phyloP scores from a whole-genome alignment of 2,797 vertebrate genomes.

The Phoxinus dragarum region DNA sequence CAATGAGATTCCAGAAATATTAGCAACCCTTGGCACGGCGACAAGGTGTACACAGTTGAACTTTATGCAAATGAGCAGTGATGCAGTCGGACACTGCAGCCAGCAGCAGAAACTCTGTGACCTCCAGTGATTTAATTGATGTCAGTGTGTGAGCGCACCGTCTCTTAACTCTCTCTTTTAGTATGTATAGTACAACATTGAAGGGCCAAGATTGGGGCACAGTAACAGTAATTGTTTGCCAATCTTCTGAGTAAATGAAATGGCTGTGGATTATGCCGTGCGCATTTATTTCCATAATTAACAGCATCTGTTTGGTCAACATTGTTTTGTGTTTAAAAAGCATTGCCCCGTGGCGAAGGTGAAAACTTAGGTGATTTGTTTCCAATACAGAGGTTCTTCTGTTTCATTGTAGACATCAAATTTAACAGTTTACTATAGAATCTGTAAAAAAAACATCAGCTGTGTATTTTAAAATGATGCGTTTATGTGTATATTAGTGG shows the following conservation, averaged over 20 bases:
- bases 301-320: neutral
- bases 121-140: neutral
- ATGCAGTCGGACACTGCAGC: slow-evolving; percentile 5
- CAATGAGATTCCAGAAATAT: neutral
- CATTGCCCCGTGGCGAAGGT: neutral
- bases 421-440: neutral
- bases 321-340: neutral
- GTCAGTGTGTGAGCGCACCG: neutral
- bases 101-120: neutral
- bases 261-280: neutral
- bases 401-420: neutral
- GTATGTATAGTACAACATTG: neutral
- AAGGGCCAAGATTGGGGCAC: neutral
- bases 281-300: slow-evolving; percentile 11
- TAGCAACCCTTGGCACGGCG: neutral
- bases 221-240: slow-evolving; percentile 8
- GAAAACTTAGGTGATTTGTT: neutral
- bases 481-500: neutral
- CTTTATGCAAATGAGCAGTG: slow-evolving; percentile 4
- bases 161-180: slow-evolving; percentile 5
- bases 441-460: neutral
- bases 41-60: neutral
- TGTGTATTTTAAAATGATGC: neutral
- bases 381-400: neutral
- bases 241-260: slow-evolving; percentile 20